Evolutionary conservation across 2,113 vertebrate genomes (phyloP).

Genomic region (Agelaius phoeniceus): DNA sequence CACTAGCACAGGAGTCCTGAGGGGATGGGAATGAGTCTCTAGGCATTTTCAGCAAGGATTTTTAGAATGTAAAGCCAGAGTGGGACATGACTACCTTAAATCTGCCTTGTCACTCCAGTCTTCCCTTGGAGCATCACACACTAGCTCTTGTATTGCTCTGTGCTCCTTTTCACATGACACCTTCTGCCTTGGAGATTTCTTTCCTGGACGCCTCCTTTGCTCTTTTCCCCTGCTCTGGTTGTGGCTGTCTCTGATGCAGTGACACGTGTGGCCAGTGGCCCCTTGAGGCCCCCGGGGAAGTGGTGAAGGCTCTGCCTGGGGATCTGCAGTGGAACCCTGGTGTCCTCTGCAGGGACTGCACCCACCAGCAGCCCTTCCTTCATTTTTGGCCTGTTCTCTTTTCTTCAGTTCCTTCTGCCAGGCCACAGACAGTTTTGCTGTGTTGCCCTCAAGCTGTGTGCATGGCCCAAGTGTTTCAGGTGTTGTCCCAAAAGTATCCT

Average conservation of each 20-base stretch:
- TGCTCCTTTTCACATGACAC: not conserved
- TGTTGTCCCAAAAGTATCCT: not conserved
- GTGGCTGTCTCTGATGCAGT: not conserved
- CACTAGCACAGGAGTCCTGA: not conserved
- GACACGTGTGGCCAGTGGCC: not conserved
- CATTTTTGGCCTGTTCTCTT: not conserved
- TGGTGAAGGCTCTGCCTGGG: not conserved
- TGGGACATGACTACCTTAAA: not conserved
- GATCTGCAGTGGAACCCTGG: not conserved
- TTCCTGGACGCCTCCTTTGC: not conserved
- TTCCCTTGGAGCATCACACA: not conserved
- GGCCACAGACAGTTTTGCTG: not conserved
- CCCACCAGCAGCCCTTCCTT: not conserved
- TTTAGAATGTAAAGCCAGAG: not conserved
- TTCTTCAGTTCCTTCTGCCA: not conserved
- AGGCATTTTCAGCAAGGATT: not conserved
- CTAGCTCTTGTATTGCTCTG: not conserved
- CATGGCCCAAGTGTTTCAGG: fast-evolving
- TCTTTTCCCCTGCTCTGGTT: not conserved
- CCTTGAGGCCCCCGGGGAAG: not conserved
- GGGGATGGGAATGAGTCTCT: not conserved
- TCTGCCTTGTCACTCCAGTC: not conserved
- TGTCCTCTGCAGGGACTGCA: not conserved
- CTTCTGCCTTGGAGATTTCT: not conserved
- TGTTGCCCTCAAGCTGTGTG: not conserved